phyloP scores from a whole-genome alignment of 2,113 vertebrate genomes.

The Zeus faber region DNA sequence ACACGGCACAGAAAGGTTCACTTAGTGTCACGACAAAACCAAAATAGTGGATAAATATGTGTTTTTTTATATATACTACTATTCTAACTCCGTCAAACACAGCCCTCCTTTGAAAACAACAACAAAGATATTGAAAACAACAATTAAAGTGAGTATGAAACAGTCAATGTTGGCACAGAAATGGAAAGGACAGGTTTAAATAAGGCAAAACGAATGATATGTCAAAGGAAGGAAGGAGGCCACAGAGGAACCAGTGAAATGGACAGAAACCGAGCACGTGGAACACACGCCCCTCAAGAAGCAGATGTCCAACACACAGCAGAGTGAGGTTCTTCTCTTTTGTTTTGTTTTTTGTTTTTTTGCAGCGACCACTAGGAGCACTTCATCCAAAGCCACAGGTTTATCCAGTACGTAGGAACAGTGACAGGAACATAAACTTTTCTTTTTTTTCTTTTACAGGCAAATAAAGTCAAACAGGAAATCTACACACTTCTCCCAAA shows the following conservation, averaged over 20 bases:
- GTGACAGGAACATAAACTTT: constrained; percentile 43
- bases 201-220: constrained; percentile 41
- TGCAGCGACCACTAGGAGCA: constrained; percentile 59
- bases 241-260: constrained; percentile 41
- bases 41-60: constrained; percentile 62
- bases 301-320: constrained; percentile 26
- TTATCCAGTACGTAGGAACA: constrained; percentile 49
- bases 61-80: constrained; percentile 35
- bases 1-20: constrained; percentile 72
- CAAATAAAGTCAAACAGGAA: constrained; percentile 29
- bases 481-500: constrained; percentile 28
- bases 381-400: constrained; percentile 46
- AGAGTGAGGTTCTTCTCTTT: background rate
- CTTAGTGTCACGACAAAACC: constrained; percentile 64
- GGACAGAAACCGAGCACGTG: constrained; percentile 48
- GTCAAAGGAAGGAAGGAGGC: constrained; percentile 42
- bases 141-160: constrained; percentile 28
- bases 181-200: constrained; percentile 28
- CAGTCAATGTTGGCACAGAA: constrained; percentile 59
- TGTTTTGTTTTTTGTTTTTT: constrained; percentile 22
- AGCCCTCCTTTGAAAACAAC: constrained; percentile 49
- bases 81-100: constrained; percentile 61
- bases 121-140: constrained; percentile 11
- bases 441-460: constrained; percentile 41
- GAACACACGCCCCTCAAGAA: constrained; percentile 40